Percentiles rank a stretch among this genome's conserved stretches.
Evolutionary conservation across 1,140 invertebrate genomes (phyloP).

Genomic region (Pemphigus obesinymphae): DNA sequence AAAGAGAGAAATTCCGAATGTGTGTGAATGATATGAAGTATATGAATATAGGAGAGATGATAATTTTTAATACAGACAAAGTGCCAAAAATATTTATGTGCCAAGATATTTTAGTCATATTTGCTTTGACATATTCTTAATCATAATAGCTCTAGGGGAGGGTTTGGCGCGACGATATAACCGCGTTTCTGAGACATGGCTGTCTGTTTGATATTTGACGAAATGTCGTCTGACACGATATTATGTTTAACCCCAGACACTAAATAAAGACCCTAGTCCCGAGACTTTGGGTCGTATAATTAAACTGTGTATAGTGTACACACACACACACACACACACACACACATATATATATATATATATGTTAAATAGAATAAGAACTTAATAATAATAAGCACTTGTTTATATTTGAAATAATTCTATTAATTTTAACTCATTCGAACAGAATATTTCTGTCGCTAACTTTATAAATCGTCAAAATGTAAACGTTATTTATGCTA

Average conservation of each 20-base stretch:
- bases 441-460: too few species aligned
- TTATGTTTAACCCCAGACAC: too few species aligned
- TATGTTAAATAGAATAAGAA: neutral
- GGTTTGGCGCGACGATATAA: neutral
- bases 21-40: neutral
- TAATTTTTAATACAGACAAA: constrained; percentile 8
- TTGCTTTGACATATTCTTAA: neutral
- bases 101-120: neutral
- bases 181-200: neutral
- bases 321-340: neutral
- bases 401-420: neutral
- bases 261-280: too few species aligned
- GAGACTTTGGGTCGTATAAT: too few species aligned
- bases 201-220: neutral
- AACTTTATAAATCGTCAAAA: neutral
- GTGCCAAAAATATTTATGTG: neutral
- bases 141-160: neutral
- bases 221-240: too few species aligned
- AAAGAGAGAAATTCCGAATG: neutral
- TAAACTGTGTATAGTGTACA: neutral
- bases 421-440: too few species aligned
- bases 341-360: neutral
- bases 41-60: neutral
- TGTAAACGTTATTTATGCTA: neutral
- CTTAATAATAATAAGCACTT: too few species aligned